phyloP scores from a whole-genome alignment of 2,797 vertebrate species.

The Vipera latastei region DNA sequence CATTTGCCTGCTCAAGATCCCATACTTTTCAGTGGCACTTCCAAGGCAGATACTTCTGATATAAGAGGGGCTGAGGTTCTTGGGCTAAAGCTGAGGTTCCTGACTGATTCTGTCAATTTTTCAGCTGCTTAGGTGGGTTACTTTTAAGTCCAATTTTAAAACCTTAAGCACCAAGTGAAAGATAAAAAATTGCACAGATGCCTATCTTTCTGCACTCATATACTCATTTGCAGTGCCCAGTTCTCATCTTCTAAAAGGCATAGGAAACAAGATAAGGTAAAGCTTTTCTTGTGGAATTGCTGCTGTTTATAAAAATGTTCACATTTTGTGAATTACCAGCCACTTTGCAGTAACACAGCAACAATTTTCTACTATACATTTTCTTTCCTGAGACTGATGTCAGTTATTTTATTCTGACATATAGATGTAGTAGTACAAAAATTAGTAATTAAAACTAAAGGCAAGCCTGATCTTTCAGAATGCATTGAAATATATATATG shows the following conservation, averaged over 20 bases:
- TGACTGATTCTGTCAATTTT: not conserved
- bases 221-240: not conserved
- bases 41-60: not conserved
- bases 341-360: not conserved
- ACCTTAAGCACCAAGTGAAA: not conserved
- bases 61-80: not conserved
- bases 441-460: not conserved
- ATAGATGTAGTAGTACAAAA: not conserved
- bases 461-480: not conserved
- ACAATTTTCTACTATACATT: not conserved
- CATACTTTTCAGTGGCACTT: not conserved
- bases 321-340: conserved; percentile 3
- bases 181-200: not conserved
- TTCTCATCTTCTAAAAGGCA: not conserved
- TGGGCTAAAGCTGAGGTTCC: not conserved
- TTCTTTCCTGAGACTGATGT: not conserved
- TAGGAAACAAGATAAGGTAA: not conserved
- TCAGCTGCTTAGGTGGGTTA: not conserved
- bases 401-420: not conserved
- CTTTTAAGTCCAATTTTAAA: not conserved
- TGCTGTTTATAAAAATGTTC: not conserved
- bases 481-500: not conserved
- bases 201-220: not conserved
- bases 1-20: not conserved
- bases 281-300: not conserved